Evolutionary conservation across 1,140 invertebrate species (phyloP), one percentile per base, ranked within the genome.

Genomic region (Wasmannia auropunctata): DNA sequence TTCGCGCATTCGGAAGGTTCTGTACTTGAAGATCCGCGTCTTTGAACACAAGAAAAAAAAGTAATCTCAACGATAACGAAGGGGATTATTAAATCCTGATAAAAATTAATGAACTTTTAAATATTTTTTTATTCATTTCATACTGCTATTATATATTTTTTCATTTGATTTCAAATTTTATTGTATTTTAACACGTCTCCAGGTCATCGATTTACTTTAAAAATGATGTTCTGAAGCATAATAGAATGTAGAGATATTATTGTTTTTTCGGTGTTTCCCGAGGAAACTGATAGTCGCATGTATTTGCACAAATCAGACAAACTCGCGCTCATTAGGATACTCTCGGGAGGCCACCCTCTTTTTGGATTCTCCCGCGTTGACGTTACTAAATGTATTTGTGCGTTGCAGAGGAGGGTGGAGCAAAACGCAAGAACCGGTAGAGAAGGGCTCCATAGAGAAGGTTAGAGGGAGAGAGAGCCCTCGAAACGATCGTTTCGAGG

Each of bases 401-500:
- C 79, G 67, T 81, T 58, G 37, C 37, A 37, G 25, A 37, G 40
- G n/a, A 72, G 67, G 37, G 67, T 83, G 79, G 79, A 83, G 79
- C 67, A 74, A 72, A 83, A 83, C 67, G 67, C 67, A 72, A 58
- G 37, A 74, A 51, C 37, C 22, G 34, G 77, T 80, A 69, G n/a
- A 46, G 75, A 63, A 77, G 79, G 67, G 67, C 67, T 83, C 7
- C 37, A n/a, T 58, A 19, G 67, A 19, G 67, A 58, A 72, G 14
- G 67, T 31, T 46, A 40, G 37, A 54, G 40, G 22, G 69, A 10
- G 54, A 72, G 56, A 72, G 40, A 37, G 34, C 85, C 49, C 43
- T 70, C 46, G 63, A 86, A 85, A 80, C 72, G 88, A 90, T 90
- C 88, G 87, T 89, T 86, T 88, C 89, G 90, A 75, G 90, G 90